These are phyloP conservation scores for Anseranas semipalmata DNA, from an alignment of 2,113 vertebrate genomes.

Conservation along the genomic window DNA sequence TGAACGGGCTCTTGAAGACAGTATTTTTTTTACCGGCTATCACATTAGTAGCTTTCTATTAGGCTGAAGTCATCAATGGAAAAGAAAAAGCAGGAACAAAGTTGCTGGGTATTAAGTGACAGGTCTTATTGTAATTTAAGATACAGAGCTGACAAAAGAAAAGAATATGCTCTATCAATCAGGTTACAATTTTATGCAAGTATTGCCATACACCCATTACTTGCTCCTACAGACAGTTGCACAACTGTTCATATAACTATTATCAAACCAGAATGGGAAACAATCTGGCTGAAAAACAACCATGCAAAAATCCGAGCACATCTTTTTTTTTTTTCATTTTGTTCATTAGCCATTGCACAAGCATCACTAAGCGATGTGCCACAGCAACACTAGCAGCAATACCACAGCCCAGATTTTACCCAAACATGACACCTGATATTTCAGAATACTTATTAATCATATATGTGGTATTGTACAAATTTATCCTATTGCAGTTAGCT, in stretches of 20 bases:
- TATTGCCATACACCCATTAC: neutral
- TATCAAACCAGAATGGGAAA: neutral
- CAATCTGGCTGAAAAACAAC: neutral
- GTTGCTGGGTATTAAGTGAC: neutral
- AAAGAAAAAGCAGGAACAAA: slow-evolving; percentile 10
- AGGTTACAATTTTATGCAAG: neutral
- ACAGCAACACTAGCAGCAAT: neutral
- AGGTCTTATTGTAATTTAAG: neutral
- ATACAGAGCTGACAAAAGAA: neutral
- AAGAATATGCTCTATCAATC: neutral
- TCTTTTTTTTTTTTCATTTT: neutral
- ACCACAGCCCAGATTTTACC: neutral
- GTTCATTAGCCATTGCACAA: neutral
- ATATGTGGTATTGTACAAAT: neutral
- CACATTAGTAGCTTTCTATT: neutral
- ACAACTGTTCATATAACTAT: slow-evolving; percentile 8
- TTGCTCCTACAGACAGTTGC: neutral
- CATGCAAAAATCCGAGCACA: neutral
- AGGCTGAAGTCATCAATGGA: neutral
- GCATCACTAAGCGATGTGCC: neutral
- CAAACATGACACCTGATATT: neutral
- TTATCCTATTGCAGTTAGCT: neutral
- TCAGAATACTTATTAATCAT: neutral
- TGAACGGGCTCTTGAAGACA: neutral
- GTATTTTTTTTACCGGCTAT: neutral